Conservation (phyloP, 2,113 vertebrate genomes). For the Corythaixoides concolor region DNA sequence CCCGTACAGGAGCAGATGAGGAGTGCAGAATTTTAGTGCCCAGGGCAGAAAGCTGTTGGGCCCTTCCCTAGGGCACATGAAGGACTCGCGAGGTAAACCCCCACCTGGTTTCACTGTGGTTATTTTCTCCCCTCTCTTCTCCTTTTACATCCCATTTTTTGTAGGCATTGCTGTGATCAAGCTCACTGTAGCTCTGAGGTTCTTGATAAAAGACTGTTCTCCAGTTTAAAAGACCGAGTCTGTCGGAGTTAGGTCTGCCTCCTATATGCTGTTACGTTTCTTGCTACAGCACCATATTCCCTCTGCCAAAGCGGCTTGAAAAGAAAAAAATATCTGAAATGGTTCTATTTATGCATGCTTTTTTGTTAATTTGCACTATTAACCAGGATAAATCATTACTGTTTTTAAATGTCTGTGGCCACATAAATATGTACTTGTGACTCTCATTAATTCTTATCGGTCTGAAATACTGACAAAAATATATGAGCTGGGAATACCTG, state of each 20-base stretch:
- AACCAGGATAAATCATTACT: conserved; percentile 58
- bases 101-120: neutral
- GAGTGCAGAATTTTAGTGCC: neutral
- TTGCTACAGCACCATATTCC: neutral
- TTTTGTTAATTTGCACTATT: conserved; percentile 53
- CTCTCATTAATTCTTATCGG: conserved; percentile 62
- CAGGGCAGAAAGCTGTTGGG: neutral
- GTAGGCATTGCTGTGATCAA: neutral
- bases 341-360: neutral
- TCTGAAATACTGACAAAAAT: conserved; percentile 62
- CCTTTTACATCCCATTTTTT: neutral
- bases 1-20: accelerated
- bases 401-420: conserved; percentile 42
- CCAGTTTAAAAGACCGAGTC: neutral
- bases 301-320: neutral
- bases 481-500: conserved; percentile 64
- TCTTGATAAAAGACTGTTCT: neutral
- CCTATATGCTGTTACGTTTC: neutral
- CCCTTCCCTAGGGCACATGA: neutral
- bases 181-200: neutral
- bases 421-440: conserved; percentile 43
- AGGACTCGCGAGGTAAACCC: neutral
- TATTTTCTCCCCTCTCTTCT: neutral
- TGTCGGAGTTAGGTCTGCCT: neutral
- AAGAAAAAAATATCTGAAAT: neutral